Evolutionary conservation across 2,797 vertebrate species (phyloP), one percentile per base, ranked within the genome.

Genomic region (Yasuhikotakia modesta): DNA sequence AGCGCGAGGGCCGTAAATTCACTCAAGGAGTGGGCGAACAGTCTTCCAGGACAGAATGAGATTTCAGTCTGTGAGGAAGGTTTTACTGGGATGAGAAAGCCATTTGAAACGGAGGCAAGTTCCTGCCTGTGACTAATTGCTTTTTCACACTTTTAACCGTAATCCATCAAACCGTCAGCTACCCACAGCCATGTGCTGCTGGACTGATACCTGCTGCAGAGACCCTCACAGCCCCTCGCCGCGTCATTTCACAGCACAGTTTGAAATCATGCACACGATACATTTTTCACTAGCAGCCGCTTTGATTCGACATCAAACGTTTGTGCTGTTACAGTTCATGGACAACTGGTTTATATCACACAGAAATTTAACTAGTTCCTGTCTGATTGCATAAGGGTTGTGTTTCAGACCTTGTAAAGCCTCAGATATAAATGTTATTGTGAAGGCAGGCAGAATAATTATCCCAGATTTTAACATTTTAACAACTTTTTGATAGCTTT

Each of bases 101-200:
- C 83, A 86, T 83, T 74, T 72, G 60, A 61, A 53, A 68, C 32
- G 24, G 45, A 45, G 65, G 76, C 13, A 76, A 85, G 87, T 85
- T 83, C 88, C 82, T 87, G 85, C 68, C 85, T 87, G 83, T 88
- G 87, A 91, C 91, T 90, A 90, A 92, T 92, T 88, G 86, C 86
- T 92, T 91, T 89, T 91, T 92, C 90, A 92, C 91, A 92, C 90
- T 83, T 88, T 88, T 80, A 83, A 81, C 79, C 84, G 83, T 86
- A 82, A 82, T 82, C 87, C 80, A 88, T 92, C 87, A 90, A 68
- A 69, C 82, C 85, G 85, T 88, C 87, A 85, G 81, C 85, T 83
- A 86, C 64, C 21, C 87, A 75, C 58, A 43, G 76, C 69, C 64
- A 72, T 76, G 69, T 61, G 70, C 46, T 52, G 52, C 66, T 27